Base-by-base conservation (phyloP, 2,888 invertebrate genomes). In the Pachliopta kotzebuea region DNA sequence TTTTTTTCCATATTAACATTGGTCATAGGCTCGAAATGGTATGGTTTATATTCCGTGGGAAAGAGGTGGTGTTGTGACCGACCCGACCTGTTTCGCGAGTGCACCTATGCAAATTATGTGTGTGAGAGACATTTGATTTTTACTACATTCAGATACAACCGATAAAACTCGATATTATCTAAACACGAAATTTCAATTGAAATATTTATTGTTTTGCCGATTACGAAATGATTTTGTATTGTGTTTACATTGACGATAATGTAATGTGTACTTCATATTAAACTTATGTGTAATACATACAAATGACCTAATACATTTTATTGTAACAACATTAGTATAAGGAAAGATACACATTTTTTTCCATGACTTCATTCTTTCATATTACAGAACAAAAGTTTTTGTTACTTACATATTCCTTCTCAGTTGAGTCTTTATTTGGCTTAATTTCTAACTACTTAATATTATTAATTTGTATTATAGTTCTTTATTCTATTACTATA, bases 21-120 rank as follows among this genome's bases (percentile, higher is more conserved):
- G 18, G 45, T 45, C n/a, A 45, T 59, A 59, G 24, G 20, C 52
- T 9, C 11, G 56, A 45, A 55, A 65, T 59, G 23, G 55, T 54
- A 49, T 24, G 50, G 14, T 49, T 66, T 63, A 66, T 68, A 62
- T 60, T 49, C 63, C 71, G 75, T 77, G 81, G 79, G 79, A 80
- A 81, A 80, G 70, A 68, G 67, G 45, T 56, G 57, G 56, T 63
- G 71, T 77, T 75, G 72, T 76, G 79, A 83, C 79, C 69, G 71
- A 78, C 75, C 84, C 63, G 78, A 88, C 88, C 85, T 72, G 88
- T 88, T 88, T 84, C 77, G 83, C 84, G 78, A 80, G 74, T 74
- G 76, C 76, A 76, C 73, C 60, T 82, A 90, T 89, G 89, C 89
- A 88, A 88, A 89, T 89, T 76, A 76, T 72, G 76, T 75, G 76